phyloP scores from a whole-genome alignment of 2,888 invertebrate genomes.

The Elgonia sp. region DNA sequence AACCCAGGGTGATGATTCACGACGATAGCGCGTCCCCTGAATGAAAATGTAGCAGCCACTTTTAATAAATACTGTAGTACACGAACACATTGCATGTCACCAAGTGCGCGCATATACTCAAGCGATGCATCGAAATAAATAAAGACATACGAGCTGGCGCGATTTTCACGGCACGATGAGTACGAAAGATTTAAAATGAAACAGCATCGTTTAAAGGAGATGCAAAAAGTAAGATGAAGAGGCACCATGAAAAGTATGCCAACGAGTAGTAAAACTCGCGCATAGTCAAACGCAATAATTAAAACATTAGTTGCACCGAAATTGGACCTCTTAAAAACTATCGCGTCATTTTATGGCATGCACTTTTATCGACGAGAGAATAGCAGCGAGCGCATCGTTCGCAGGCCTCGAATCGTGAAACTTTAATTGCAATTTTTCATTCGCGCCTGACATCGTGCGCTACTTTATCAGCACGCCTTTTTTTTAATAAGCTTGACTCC shows the following conservation, averaged over 20 bases:
- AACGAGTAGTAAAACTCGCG: constrained; percentile 10
- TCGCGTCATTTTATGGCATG: not conserved
- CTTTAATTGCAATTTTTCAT: constrained; percentile 65
- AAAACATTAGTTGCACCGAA: not conserved
- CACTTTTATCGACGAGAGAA: constrained; percentile 25
- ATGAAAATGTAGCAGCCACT: constrained; percentile 62
- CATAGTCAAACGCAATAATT: constrained; percentile 30
- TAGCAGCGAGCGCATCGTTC: constrained; percentile 3
- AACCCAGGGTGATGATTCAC: constrained; percentile 42
- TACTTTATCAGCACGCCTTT: constrained; percentile 59
- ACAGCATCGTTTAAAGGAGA: constrained; percentile 41
- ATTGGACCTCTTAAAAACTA: constrained; percentile 22
- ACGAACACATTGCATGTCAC: constrained; percentile 56
- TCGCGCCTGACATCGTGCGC: constrained; percentile 37
- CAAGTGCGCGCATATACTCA: constrained; percentile 47
- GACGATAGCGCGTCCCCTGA: constrained; percentile 29
- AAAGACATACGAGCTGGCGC: constrained; percentile 57
- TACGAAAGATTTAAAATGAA: constrained; percentile 46
- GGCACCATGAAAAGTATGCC: not conserved
- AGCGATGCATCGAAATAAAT: constrained; percentile 61
- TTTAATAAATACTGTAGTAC: constrained; percentile 59
- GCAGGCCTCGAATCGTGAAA: constrained; percentile 56
- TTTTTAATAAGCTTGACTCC: constrained; percentile 60
- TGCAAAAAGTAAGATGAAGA: not conserved
- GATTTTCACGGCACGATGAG: constrained; percentile 53